phyloP scores from a whole-genome alignment of 2,113 vertebrate species.

The Nothobranchius kuhntae region DNA sequence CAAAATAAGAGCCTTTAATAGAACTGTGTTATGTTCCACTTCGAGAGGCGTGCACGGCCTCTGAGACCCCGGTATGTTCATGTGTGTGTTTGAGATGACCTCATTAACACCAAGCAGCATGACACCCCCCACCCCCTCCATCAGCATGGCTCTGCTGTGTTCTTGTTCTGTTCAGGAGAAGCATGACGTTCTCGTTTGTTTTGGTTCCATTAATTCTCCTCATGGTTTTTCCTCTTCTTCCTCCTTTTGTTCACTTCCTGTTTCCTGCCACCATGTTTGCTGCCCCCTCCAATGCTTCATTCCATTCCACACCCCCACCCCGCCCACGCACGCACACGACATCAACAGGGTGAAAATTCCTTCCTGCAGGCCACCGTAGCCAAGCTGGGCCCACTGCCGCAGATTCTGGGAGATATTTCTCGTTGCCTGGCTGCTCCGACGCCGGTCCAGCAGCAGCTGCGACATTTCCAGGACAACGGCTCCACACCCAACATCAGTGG shows the following conservation, averaged over 20 bases:
- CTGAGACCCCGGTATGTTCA: no score
- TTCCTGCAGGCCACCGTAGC: constrained; percentile 98
- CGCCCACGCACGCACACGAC: constrained; percentile 45
- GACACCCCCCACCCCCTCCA: constrained; percentile 62
- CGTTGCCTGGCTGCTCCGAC: constrained; percentile 86
- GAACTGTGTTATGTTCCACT: no score
- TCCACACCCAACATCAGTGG: constrained; percentile 88
- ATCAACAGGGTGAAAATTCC: constrained; percentile 97
- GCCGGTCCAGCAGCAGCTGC: constrained; percentile 88
- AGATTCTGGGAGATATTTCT: constrained; percentile 92
- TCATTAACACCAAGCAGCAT: constrained; percentile 32
- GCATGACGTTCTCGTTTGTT: constrained; percentile 82
- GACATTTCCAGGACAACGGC: constrained; percentile 86
- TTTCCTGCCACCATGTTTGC: constrained; percentile 66
- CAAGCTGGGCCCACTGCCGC: constrained; percentile 93
- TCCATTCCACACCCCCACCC: constrained; percentile 71
- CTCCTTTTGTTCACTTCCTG: constrained; percentile 75
- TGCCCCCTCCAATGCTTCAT: constrained; percentile 66
- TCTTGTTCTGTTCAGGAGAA: constrained; percentile 80
- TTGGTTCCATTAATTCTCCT: constrained; percentile 83
- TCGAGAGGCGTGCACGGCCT: no score
- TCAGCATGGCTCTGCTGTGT: constrained; percentile 63
- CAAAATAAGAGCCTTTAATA: no score
- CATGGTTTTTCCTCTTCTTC: constrained; percentile 77
- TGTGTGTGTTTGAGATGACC: not conserved